These are phyloP conservation scores for Euglossa dilemma DNA, from an alignment of 1,140 invertebrate genomes.

Conservation along the genomic window DNA sequence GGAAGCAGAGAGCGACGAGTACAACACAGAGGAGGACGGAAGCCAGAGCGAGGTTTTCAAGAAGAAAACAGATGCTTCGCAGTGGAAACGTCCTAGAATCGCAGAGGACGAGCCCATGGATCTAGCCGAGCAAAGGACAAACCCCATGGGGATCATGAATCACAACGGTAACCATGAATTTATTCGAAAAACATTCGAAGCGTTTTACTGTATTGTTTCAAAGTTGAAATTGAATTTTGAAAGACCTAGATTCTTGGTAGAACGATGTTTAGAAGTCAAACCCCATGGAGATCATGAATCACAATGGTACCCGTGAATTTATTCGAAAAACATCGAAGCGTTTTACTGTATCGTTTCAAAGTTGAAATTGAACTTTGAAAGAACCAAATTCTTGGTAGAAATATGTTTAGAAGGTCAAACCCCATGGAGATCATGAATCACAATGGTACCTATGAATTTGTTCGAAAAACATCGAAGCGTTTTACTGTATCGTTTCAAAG, in stretches of 20 bases:
- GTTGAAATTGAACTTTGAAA: not conserved
- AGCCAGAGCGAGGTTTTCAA: conserved; percentile 20
- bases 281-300: no score
- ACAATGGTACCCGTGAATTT: conserved; percentile 35
- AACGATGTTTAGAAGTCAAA: not conserved
- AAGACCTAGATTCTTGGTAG: not conserved
- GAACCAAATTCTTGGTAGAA: not conserved
- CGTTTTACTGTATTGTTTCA: not conserved
- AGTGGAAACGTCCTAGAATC: conserved; percentile 29
- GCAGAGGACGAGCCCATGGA: conserved; percentile 46
- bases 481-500: no score
- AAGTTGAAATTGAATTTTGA: not conserved
- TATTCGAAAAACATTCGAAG: not conserved
- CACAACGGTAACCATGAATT: conserved; percentile 36
- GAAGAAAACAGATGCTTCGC: not conserved
- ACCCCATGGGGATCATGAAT: not conserved
- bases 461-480: not conserved
- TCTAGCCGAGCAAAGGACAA: conserved; percentile 39
- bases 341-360: not conserved
- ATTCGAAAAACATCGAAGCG: not conserved
- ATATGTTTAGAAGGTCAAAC: no score
- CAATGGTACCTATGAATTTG: conserved; percentile 33
- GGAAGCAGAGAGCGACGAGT: conserved; percentile 51
- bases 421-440: no score
- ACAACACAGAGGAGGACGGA: conserved; percentile 44